phyloP scores from a whole-genome alignment of 2,113 vertebrate species.

The Micronycteris hirsuta region DNA sequence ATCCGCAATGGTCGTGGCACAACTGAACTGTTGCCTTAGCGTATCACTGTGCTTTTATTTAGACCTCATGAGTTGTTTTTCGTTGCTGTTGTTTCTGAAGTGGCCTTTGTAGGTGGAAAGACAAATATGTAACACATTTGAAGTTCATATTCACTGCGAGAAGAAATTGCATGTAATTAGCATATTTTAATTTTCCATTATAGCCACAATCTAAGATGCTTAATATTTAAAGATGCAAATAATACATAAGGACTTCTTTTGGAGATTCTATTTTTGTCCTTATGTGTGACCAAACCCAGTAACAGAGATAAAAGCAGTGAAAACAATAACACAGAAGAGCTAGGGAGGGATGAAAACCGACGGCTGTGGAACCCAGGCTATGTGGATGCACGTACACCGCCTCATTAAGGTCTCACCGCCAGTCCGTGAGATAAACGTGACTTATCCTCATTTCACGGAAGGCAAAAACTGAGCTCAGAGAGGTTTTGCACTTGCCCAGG shows the following conservation, averaged over 20 bases:
- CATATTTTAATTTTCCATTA: constrained; percentile 5
- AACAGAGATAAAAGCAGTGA: neutral
- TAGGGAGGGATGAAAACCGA: neutral
- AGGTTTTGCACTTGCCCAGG: neutral
- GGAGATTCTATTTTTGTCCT: neutral
- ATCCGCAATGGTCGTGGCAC: neutral
- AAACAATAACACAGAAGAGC: neutral
- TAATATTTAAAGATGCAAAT: constrained; percentile 20
- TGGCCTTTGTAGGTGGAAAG: neutral
- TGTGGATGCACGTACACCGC: neutral
- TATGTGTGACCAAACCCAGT: neutral
- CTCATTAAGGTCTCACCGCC: neutral
- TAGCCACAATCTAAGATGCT: neutral
- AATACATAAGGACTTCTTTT: neutral
- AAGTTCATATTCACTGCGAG: constrained; percentile 38
- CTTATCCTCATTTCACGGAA: neutral
- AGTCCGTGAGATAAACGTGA: too few relatives aligned
- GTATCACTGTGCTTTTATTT: neutral
- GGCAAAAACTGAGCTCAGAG: neutral
- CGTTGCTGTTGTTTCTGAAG: neutral
- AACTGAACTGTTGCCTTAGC: neutral
- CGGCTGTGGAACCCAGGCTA: neutral
- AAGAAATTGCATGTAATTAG: constrained; percentile 33
- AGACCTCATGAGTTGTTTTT: neutral
- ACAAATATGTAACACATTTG: constrained; percentile 18